phyloP scores from a whole-genome alignment of 2,888 invertebrate species.

The Synanthedon myopaeformis region DNA sequence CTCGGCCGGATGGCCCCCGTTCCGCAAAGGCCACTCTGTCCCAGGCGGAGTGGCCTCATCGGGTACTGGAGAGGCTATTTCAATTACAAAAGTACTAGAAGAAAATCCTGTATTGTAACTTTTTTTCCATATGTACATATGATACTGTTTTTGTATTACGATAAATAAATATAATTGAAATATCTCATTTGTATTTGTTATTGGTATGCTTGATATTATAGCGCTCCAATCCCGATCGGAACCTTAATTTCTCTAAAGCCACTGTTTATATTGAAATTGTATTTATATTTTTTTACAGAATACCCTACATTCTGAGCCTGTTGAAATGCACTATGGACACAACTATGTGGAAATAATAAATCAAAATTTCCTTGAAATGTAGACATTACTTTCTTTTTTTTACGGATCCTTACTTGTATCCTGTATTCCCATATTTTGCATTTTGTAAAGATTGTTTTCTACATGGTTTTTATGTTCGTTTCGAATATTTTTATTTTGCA shows the following conservation, averaged over 20 bases:
- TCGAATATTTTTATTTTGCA: slow-evolving; percentile 66
- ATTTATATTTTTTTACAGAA: slow-evolving; percentile 66
- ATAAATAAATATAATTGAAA: slow-evolving; percentile 67
- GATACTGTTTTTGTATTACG: slow-evolving; percentile 70
- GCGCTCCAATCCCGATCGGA: slow-evolving; percentile 70
- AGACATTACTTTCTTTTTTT: slow-evolving; percentile 63
- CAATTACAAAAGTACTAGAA: slow-evolving; percentile 81
- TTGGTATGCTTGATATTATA: slow-evolving; percentile 47
- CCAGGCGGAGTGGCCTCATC: slow-evolving; percentile 79
- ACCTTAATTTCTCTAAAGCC: slow-evolving; percentile 52
- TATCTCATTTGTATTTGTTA: slow-evolving; percentile 64
- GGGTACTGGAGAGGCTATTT: slow-evolving; percentile 86
- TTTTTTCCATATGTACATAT: slow-evolving; percentile 68
- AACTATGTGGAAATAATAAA: slow-evolving; percentile 70
- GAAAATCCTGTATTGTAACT: slow-evolving; percentile 67
- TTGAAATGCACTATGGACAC: slow-evolving; percentile 68
- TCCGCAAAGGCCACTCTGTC: slow-evolving; percentile 74
- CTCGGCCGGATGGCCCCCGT: slow-evolving; percentile 70
- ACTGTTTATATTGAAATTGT: slow-evolving; percentile 45
- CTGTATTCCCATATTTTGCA: slow-evolving; percentile 54
- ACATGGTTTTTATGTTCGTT: slow-evolving; percentile 66
- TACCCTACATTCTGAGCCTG: slow-evolving; percentile 60
- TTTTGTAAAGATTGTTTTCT: slow-evolving; percentile 58
- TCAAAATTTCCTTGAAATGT: slow-evolving; percentile 61
- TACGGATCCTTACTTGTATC: slow-evolving; percentile 59